Base-by-base conservation (phyloP, 2,888 invertebrate genomes). In the Caenorhabditis auriculariae region DNA sequence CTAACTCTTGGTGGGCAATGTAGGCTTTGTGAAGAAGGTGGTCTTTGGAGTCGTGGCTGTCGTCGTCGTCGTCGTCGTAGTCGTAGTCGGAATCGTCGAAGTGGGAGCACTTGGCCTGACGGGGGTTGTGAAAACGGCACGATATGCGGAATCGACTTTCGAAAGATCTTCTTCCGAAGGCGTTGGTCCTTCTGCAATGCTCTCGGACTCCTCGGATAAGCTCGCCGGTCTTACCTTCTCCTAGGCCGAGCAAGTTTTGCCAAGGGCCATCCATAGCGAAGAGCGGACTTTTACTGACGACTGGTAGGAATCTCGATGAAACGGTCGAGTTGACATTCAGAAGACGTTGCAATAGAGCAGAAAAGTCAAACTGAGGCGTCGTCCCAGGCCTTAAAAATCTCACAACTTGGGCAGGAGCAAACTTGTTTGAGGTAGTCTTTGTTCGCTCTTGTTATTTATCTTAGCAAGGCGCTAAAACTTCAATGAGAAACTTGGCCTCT, bases 291-390 rank as follows among this genome's bases (percentile, higher is more conserved):
- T 65, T 60, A 41, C 68, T 65, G 38, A 69, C 68, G 23, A 69
- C 65, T 6, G 68, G 68, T 1, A 69, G 62, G 26, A 69, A 62
- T 15, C 66, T 44, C 19, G 58, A 59, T 26, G 69, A 66, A 6
- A 69, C 69, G 17, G 69, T 65, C n/a, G 69, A 60, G 42, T 69
- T 69, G n/a, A 69, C 63, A 42, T 69, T 69, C 27, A 69, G 48
- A 28, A 69, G 51, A 41, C 52, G 54, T 32, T 69, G 69, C 2
- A 69, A 41, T 46, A 69, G 55, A n/a, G 63, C 55, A n/a, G 63
- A 60, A 42, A 69, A 56, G 38, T 69, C 69, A 26, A 58, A 32
- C 32, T 69, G 65, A 23, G 64, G 60, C 24, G 39, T 41, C 4
- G 48, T 59, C 17, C 56, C 44, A 19, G 48, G 59, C 19, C 53